Conservation (phyloP, 1,140 invertebrate species). For the Drosophila bipectinata region DNA sequence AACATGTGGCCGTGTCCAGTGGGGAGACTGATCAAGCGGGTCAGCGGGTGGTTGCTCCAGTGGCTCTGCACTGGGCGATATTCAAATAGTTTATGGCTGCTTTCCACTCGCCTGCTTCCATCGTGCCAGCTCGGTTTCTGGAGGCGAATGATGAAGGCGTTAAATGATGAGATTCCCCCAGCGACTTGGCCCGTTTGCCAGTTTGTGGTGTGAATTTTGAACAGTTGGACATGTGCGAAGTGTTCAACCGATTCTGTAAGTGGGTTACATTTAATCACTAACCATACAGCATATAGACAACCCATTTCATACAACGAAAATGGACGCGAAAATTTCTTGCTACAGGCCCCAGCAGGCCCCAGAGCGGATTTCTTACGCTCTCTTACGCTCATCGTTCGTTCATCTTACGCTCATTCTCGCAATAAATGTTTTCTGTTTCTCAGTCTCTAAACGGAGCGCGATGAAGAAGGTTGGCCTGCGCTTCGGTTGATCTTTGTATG, state of each 20-base stretch:
- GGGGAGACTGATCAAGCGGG: constrained; percentile 48
- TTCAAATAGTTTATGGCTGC: constrained; percentile 48
- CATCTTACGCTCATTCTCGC: too few relatives aligned
- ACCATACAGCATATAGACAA: too few relatives aligned
- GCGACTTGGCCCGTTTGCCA: constrained; percentile 6
- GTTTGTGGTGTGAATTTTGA: constrained; percentile 44
- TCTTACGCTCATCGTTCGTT: too few relatives aligned
- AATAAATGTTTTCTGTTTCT: too few relatives aligned
- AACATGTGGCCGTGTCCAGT: constrained; percentile 57
- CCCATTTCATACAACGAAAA: too few relatives aligned
- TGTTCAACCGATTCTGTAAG: constrained; percentile 36
- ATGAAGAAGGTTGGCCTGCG: too few relatives aligned
- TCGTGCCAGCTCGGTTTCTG: constrained; percentile 2
- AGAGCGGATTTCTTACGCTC: too few relatives aligned
- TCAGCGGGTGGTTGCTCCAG: constrained; percentile 45
- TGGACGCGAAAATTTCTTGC: too few relatives aligned
- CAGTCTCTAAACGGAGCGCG: too few relatives aligned
- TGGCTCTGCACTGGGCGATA: constrained; percentile 38
- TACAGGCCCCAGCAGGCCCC: too few relatives aligned
- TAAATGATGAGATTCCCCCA: constrained; percentile 48
- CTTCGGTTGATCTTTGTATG: too few relatives aligned
- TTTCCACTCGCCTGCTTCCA: constrained; percentile 7
- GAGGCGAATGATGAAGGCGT: constrained; percentile 42
- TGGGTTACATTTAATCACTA: constrained; percentile 60
- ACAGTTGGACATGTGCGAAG: constrained; percentile 54